These are phyloP conservation scores for Grammomys surdaster DNA, from an alignment of 2,113 vertebrate species.

Conservation along the genomic window DNA sequence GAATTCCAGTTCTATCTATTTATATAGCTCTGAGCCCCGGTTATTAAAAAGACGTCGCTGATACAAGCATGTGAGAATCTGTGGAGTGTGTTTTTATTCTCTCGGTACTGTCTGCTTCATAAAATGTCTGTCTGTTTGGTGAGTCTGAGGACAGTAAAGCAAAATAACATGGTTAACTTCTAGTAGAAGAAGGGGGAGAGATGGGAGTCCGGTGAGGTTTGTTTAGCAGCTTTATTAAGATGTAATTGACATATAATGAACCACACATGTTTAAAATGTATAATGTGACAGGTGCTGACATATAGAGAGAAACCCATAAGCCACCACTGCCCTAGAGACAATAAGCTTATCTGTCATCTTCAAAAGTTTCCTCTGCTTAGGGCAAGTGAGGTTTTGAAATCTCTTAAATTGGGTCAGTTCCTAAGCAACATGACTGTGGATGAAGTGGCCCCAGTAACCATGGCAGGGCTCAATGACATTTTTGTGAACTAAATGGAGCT, in stretches of 20 bases:
- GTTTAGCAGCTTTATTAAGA: constrained; percentile 17
- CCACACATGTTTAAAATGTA: neutral
- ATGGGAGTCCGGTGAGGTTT: neutral
- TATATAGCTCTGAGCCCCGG: neutral
- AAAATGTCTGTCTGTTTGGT: constrained; percentile 43
- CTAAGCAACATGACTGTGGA: neutral
- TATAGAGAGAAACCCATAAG: neutral
- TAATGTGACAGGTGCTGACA: neutral
- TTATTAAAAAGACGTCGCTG: neutral
- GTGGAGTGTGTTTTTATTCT: neutral
- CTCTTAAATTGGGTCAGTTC: constrained; percentile 2
- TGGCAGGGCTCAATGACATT: neutral
- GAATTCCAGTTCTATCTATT: neutral
- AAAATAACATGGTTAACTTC: constrained; percentile 58
- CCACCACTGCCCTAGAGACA: neutral
- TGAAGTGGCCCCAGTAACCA: neutral
- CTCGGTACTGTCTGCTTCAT: neutral
- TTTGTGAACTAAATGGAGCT: constrained; percentile 36
- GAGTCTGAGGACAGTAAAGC: constrained; percentile 1
- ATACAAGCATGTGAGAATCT: neutral
- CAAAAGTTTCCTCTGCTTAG: neutral
- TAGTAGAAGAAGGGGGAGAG: neutral
- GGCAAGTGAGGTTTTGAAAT: neutral
- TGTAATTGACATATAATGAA: neutral
- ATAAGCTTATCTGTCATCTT: neutral